These are phyloP conservation scores for Harpegnathos saltator DNA, from an alignment of 1,140 invertebrate species.

Conservation along the genomic window DNA sequence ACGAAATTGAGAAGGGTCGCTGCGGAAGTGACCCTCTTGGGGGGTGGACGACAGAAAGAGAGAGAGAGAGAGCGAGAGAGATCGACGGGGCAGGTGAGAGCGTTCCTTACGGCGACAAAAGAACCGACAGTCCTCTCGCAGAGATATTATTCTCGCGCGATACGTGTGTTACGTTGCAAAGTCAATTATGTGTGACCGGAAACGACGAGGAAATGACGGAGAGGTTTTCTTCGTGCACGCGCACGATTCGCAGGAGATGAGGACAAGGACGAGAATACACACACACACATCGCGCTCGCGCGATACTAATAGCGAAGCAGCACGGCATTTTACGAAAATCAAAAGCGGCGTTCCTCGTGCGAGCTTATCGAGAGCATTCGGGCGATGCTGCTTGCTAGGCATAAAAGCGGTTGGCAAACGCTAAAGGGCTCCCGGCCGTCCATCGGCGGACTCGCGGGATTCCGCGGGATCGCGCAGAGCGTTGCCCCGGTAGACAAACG, in stretches of 20 bases:
- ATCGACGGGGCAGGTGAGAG: background rate
- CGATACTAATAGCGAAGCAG: no score
- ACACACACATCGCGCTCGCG: no score
- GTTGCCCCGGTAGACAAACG: background rate
- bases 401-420: no score
- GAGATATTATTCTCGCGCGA: background rate
- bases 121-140: constrained; percentile 1
- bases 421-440: no score
- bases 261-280: no score
- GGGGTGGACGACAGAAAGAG: background rate
- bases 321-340: no score
- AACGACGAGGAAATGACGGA: no score
- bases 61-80: background rate
- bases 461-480: background rate
- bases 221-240: no score
- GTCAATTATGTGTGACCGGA: no score
- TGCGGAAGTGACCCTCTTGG: background rate
- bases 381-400: no score
- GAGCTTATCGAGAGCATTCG: background rate
- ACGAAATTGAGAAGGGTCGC: constrained; percentile 41
- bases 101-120: constrained; percentile 5
- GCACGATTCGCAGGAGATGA: no score
- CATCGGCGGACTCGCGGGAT: constrained; percentile 5
- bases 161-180: constrained; percentile 12
- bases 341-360: no score